Conservation (phyloP, 2,797 vertebrate genomes). For the Xenops minutus region DNA sequence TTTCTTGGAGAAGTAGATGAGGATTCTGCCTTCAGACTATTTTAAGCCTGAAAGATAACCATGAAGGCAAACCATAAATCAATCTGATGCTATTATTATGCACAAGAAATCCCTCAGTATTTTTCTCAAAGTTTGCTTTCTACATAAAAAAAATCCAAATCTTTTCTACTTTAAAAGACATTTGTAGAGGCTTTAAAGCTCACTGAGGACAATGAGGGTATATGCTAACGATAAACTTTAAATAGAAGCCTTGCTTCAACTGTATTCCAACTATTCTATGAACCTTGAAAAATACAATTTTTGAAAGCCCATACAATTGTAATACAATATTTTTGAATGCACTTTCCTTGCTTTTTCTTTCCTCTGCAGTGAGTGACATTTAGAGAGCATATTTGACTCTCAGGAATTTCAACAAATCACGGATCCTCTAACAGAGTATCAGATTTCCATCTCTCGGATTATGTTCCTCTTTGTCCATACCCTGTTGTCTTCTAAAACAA, state of each 20-base stretch:
- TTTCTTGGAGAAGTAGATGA: not conserved
- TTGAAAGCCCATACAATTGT: not conserved
- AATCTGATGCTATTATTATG: not conserved
- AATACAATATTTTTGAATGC: not conserved
- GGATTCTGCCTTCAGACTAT: not conserved
- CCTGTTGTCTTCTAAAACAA: not conserved
- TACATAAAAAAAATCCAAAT: not conserved
- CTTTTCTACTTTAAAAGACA: not conserved
- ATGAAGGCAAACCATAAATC: not conserved
- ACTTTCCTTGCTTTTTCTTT: not conserved
- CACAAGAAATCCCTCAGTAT: not conserved
- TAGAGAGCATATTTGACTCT: not conserved
- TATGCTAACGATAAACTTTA: not conserved
- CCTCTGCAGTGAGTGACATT: not conserved
- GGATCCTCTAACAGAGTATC: not conserved
- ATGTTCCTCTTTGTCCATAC: not conserved
- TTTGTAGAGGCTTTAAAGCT: not conserved
- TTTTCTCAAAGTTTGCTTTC: not conserved
- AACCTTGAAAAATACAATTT: not conserved
- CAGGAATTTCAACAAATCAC: not conserved
- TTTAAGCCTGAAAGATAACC: not conserved
- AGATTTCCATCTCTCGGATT: not conserved
- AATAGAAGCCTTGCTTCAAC: not conserved
- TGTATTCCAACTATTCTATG: not conserved
- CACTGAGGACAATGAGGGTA: not conserved